A percentile compares a stretch with the other conserved stretches of the same genome.
Evolutionary conservation across 2,113 vertebrate genomes (phyloP).

Genomic region (Paratilapia polleni): DNA sequence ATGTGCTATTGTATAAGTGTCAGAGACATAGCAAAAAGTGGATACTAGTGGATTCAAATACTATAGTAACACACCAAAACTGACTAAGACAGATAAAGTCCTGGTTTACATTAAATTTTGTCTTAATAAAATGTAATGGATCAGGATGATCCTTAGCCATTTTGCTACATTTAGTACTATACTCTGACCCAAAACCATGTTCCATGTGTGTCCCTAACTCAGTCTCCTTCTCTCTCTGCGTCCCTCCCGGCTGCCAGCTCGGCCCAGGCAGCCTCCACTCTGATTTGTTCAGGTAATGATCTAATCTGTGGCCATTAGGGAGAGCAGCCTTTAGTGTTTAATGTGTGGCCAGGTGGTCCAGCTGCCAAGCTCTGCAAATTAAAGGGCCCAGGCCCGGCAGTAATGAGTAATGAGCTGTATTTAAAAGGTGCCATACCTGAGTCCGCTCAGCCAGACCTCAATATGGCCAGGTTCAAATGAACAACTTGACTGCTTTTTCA

Average conservation of each 20-base stretch:
- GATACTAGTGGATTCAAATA: too few species aligned
- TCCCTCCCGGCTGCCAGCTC: conserved; percentile 43
- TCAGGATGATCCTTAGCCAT: background rate
- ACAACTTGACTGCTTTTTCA: conserved; percentile 68
- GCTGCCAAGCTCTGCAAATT: conserved; percentile 72
- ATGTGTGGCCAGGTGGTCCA: conserved; percentile 80
- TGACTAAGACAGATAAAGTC: background rate
- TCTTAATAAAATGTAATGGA: background rate
- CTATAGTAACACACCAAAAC: background rate
- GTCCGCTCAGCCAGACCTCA: conserved; percentile 60
- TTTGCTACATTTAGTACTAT: background rate
- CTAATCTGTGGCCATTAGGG: conserved; percentile 74
- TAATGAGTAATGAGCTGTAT: conserved; percentile 77
- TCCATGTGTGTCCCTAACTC: background rate
- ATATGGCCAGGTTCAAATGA: conserved; percentile 68
- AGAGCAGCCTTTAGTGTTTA: conserved; percentile 78
- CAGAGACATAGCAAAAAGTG: too few species aligned
- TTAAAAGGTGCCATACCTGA: conserved; percentile 74
- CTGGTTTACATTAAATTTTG: background rate
- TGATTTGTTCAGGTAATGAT: conserved; percentile 79
- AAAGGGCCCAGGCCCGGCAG: conserved; percentile 64
- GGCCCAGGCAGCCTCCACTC: conserved; percentile 40
- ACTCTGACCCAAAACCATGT: background rate
- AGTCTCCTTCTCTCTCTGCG: conserved; percentile 19
- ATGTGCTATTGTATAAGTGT: too few species aligned